phyloP scores from a whole-genome alignment of 2,797 vertebrate genomes.

The Crocodylus rhombifer region DNA sequence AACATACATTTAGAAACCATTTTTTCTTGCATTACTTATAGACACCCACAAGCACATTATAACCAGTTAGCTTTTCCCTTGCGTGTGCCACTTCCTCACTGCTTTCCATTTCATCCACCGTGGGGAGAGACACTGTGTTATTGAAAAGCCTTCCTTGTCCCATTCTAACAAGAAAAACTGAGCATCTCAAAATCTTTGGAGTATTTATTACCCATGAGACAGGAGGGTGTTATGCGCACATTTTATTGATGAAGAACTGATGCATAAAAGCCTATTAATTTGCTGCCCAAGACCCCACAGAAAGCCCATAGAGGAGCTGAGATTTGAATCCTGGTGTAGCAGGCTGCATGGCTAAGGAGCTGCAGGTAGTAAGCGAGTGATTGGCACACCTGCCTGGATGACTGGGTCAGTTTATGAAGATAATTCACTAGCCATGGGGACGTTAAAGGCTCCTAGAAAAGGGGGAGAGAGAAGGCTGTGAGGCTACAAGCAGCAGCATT shows the following conservation, averaged over 20 bases:
- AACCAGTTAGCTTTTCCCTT: background rate
- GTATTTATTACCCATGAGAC: background rate
- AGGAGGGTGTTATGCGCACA: background rate
- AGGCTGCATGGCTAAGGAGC: too few relatives aligned
- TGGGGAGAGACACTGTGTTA: background rate
- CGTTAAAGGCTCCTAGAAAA: too few relatives aligned
- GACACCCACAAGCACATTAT: background rate
- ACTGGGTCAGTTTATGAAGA: too few relatives aligned
- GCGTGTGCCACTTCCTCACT: background rate
- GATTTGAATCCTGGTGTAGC: background rate
- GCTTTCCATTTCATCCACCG: background rate
- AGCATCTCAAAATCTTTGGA: background rate
- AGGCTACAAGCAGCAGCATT: too few relatives aligned
- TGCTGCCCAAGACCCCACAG: background rate
- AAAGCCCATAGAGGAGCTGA: background rate
- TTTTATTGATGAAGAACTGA: background rate
- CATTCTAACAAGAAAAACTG: too few relatives aligned
- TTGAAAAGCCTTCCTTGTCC: too few relatives aligned
- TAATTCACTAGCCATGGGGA: too few relatives aligned
- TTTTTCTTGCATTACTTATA: background rate
- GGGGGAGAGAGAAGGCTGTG: too few relatives aligned
- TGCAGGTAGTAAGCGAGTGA: too few relatives aligned
- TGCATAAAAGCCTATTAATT: background rate
- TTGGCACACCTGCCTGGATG: too few relatives aligned
- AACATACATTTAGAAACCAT: background rate